These are phyloP conservation scores for Microtus ochrogaster DNA, from an alignment of 2,113 vertebrate genomes.

Conservation along the genomic window DNA sequence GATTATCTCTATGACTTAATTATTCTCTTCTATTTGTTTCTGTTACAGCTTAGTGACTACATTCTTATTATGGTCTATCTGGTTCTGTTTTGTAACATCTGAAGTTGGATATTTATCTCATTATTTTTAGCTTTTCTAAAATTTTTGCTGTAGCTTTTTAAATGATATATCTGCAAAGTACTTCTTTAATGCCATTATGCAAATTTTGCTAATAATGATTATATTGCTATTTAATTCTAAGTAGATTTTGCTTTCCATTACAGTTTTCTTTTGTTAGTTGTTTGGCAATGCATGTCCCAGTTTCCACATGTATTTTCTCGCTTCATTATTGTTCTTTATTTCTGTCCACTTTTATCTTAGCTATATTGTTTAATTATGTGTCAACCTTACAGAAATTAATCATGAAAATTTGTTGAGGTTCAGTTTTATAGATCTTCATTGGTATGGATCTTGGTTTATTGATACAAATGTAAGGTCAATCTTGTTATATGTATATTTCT, in stretches of 20 bases:
- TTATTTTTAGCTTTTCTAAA: not conserved
- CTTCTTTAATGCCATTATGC: not conserved
- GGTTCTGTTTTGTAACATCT: not conserved
- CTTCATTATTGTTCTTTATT: not conserved
- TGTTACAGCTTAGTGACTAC: not conserved
- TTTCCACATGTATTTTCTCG: not conserved
- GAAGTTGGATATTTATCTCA: not conserved
- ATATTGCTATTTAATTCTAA: conserved; percentile 5
- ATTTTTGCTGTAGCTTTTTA: not conserved
- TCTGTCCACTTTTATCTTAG: not conserved
- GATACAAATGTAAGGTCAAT: too few species aligned
- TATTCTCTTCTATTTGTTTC: not conserved
- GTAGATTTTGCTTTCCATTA: not conserved
- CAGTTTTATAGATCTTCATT: not conserved
- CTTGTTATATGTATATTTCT: too few species aligned
- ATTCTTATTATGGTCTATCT: not conserved
- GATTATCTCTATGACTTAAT: not conserved
- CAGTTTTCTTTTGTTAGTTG: not conserved
- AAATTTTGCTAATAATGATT: not conserved
- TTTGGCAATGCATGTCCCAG: not conserved
- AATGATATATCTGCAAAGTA: not conserved
- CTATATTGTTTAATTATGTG: not conserved
- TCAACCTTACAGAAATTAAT: not conserved
- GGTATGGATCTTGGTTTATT: too few species aligned
- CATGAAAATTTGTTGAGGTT: not conserved